Evolutionary conservation across 2,797 vertebrate genomes (phyloP).

Genomic region (Enteromius mattozi): DNA sequence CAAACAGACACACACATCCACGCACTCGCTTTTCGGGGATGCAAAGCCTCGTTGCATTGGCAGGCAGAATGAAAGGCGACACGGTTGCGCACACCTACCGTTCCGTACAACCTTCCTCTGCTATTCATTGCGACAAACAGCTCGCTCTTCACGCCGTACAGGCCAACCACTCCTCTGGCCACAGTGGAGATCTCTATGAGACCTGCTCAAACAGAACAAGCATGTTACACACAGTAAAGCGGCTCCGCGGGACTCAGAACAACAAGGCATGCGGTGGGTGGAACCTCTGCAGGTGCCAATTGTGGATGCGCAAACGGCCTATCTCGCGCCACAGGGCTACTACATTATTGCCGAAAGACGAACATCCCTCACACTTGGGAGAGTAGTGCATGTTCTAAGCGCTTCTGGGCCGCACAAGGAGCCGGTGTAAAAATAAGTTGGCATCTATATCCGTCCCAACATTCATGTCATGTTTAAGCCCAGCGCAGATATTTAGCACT

Average conservation of each 20-base stretch:
- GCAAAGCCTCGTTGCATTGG: slow-evolving; percentile 17
- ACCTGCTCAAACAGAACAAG: slow-evolving; percentile 79
- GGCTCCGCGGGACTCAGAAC: slow-evolving; percentile 56
- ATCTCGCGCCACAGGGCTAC: slow-evolving; percentile 55
- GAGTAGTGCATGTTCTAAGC: slow-evolving; percentile 61
- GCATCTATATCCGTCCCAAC: slow-evolving; percentile 78
- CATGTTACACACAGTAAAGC: slow-evolving; percentile 59
- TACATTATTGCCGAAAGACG: slow-evolving; percentile 41
- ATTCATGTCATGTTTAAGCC: slow-evolving; percentile 78
- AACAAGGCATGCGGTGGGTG: slow-evolving; percentile 74
- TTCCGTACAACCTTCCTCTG: slow-evolving; percentile 90
- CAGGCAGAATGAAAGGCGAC: slow-evolving; percentile 42
- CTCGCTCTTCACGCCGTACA: slow-evolving; percentile 89
- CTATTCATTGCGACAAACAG: slow-evolving; percentile 95
- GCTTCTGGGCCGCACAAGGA: slow-evolving; percentile 71
- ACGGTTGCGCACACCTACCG: slow-evolving; percentile 81
- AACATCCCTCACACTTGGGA: slow-evolving; percentile 59
- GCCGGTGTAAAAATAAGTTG: slow-evolving; percentile 81
- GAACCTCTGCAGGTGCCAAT: slow-evolving; percentile 79
- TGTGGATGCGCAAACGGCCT: slow-evolving; percentile 66
- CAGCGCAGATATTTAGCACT: slow-evolving; percentile 69
- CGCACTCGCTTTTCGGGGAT: slow-evolving; percentile 1
- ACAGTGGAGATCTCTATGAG: slow-evolving; percentile 95
- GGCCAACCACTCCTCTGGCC: slow-evolving; percentile 92
- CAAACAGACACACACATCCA: not conserved